Percentiles rank a stretch among this genome's conserved stretches.
Conservation (phyloP, 1,140 invertebrate species). For the Hesperophylax magnus region DNA sequence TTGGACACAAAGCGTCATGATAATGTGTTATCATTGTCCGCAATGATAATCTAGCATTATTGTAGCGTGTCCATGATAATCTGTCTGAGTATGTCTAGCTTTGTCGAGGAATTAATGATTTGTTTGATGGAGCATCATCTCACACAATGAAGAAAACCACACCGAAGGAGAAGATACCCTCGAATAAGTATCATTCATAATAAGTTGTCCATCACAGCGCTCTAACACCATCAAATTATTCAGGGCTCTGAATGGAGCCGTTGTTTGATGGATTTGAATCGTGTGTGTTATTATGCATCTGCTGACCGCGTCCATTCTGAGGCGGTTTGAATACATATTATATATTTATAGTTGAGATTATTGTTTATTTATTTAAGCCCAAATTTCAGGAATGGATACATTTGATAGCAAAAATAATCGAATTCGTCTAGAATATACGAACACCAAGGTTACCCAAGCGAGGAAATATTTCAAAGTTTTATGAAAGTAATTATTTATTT, state of each 20-base stretch:
- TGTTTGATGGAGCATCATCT: conserved; percentile 37
- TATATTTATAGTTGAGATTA: too few species aligned
- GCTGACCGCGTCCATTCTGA: background rate
- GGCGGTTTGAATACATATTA: background rate
- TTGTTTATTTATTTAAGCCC: too few species aligned
- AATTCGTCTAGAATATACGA: too few species aligned
- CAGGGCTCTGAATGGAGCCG: background rate
- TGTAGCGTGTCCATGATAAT: conserved; percentile 30
- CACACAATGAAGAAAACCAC: conserved; percentile 27
- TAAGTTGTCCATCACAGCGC: background rate
- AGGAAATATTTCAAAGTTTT: too few species aligned
- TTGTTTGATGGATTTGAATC: background rate
- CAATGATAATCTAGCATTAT: too few species aligned
- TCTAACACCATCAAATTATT: background rate
- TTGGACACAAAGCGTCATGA: conserved; percentile 42
- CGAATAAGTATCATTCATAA: too few species aligned
- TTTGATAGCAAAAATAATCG: too few species aligned
- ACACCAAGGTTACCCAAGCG: too few species aligned
- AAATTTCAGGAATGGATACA: too few species aligned
- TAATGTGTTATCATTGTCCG: conserved; percentile 44
- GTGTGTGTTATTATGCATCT: background rate
- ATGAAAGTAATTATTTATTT: too few species aligned
- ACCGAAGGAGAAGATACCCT: conserved; percentile 18
- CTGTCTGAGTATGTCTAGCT: conserved; percentile 39
- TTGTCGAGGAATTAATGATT: conserved; percentile 37